A percentile compares a stretch with the other conserved stretches of the same genome.
Conservation (phyloP, 2,113 vertebrate species). For the Ptychochromis oligacanthus region DNA sequence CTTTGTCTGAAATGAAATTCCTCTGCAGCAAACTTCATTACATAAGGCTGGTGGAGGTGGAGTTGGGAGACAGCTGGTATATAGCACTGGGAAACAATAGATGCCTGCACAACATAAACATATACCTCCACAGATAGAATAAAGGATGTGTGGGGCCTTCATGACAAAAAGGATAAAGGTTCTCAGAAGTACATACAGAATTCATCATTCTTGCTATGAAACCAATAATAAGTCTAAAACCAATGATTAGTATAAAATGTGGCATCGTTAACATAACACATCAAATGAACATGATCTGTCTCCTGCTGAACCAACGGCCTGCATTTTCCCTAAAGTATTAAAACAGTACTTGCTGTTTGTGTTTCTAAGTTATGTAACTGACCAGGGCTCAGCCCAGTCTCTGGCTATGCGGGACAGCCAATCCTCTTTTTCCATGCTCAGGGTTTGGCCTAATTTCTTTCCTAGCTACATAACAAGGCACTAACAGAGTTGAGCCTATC, state of each 20-base stretch:
- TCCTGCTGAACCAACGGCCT: constrained; percentile 55
- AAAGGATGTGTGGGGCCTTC: neutral
- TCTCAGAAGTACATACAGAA: neutral
- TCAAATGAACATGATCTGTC: neutral
- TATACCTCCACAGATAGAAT: neutral
- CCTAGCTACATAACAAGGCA: constrained; percentile 56
- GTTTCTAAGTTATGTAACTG: constrained; percentile 63
- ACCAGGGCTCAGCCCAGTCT: constrained; percentile 15
- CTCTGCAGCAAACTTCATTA: constrained; percentile 77
- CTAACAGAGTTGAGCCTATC: constrained; percentile 1
- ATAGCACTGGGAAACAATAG: constrained; percentile 62
- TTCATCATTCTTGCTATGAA: no score
- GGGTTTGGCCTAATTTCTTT: constrained; percentile 72
- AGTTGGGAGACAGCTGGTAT: constrained; percentile 66
- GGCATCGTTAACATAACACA: no score
- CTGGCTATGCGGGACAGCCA: constrained; percentile 40
- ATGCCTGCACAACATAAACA: constrained; percentile 52
- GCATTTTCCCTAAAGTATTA: constrained; percentile 4
- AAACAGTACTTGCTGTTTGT: constrained; percentile 38
- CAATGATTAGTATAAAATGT: no score
- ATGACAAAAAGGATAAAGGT: neutral
- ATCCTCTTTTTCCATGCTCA: constrained; percentile 69
- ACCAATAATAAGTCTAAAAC: no score
- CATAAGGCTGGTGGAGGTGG: constrained; percentile 72
- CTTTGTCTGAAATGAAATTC: constrained; percentile 80